phyloP scores from a whole-genome alignment of 2,113 vertebrate genomes.

The Nesoenas mayeri region DNA sequence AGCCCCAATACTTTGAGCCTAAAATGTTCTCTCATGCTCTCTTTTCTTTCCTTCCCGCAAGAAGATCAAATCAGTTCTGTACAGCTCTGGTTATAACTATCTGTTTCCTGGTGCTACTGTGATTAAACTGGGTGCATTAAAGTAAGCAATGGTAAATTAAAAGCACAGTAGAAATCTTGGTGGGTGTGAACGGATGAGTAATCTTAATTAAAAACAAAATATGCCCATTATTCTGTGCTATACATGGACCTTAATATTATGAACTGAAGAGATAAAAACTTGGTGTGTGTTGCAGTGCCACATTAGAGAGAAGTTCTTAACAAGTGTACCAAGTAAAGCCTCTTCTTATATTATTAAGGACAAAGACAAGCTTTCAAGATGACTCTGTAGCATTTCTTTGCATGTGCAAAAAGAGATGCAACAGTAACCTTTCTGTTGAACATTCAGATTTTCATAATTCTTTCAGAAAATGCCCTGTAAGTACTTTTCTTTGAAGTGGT shows the following conservation, averaged over 20 bases:
- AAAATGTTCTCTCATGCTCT: not conserved
- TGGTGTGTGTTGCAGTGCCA: not conserved
- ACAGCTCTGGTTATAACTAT: conserved; percentile 51
- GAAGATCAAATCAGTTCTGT: conserved; percentile 59
- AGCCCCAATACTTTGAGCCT: not conserved
- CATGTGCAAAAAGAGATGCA: not conserved
- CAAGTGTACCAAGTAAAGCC: not conserved
- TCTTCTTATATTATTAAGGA: not conserved
- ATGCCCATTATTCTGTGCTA: conserved; percentile 66
- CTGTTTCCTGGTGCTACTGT: conserved; percentile 58
- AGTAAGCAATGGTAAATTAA: conserved; percentile 71
- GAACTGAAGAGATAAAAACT: conserved; percentile 57
- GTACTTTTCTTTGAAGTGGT: not conserved
- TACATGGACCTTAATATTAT: conserved; percentile 64
- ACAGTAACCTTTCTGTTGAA: not conserved
- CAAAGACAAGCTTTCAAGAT: not conserved
- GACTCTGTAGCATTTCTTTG: not conserved
- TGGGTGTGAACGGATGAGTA: conserved; percentile 73
- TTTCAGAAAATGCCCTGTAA: not conserved
- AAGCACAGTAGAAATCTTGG: conserved; percentile 62
- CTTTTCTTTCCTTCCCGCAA: not conserved
- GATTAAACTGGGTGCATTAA: conserved; percentile 68
- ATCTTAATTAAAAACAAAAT: conserved; percentile 76
- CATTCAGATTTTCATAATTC: not conserved
- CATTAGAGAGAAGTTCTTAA: not conserved